phyloP scores from a whole-genome alignment of 2,888 invertebrate genomes.

The Dolomedes plantarius region DNA sequence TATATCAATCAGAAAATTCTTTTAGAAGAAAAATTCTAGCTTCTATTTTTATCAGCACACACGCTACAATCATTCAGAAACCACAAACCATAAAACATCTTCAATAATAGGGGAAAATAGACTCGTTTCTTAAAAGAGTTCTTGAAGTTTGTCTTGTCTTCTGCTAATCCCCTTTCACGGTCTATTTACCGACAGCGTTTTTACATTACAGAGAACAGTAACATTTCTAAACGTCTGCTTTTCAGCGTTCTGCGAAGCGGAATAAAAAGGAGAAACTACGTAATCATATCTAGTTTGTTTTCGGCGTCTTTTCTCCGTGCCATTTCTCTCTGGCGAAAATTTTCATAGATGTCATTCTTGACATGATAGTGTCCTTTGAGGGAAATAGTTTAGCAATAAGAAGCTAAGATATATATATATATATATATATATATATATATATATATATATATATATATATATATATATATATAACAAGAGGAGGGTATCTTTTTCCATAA shows the following conservation, averaged over 20 bases:
- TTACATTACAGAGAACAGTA: neutral
- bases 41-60: neutral
- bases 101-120: neutral
- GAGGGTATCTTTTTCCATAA: too few relatives aligned
- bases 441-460: too few relatives aligned
- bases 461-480: too few relatives aligned
- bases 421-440: too few relatives aligned
- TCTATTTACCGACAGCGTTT: slow-evolving; percentile 5
- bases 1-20: too few relatives aligned
- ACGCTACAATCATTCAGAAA: neutral
- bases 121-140: neutral
- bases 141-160: neutral
- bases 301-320: too few relatives aligned
- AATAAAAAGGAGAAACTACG: neutral
- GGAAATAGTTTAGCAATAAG: too few relatives aligned
- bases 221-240: neutral
- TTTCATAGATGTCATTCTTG: too few relatives aligned
- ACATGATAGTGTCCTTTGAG: too few relatives aligned
- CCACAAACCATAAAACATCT: neutral
- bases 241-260: neutral
- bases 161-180: neutral
- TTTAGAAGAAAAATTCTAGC: too few relatives aligned
- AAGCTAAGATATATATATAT: too few relatives aligned
- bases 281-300: neutral
- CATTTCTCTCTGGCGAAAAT: too few relatives aligned